These are phyloP conservation scores for Brachylomia viminalis DNA, from an alignment of 2,888 invertebrate genomes.

Conservation along the genomic window DNA sequence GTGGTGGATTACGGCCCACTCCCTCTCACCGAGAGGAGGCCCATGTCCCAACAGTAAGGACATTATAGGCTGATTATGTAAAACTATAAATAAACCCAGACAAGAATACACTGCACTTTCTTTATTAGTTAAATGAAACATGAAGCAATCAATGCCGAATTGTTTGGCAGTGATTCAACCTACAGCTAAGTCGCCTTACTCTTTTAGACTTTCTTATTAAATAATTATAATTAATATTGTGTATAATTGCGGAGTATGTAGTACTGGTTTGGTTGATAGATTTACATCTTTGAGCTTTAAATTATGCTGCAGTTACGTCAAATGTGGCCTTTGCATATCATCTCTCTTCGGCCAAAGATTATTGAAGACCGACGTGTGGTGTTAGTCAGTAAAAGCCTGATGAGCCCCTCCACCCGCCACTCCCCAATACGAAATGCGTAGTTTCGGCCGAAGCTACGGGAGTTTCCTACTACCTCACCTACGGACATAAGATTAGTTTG, in stretches of 20 bases:
- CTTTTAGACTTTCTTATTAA: constrained; percentile 19
- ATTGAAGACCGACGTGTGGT: too few relatives aligned
- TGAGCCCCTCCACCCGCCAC: neutral
- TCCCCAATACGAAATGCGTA: too few relatives aligned
- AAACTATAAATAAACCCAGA: neutral
- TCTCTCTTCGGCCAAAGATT: neutral
- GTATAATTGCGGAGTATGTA: neutral
- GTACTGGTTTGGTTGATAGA: neutral
- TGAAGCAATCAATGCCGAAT: neutral
- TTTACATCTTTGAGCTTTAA: neutral
- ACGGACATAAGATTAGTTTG: too few relatives aligned
- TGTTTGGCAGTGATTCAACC: constrained; percentile 18
- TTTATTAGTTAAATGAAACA: neutral
- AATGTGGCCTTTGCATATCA: neutral
- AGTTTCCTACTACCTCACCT: too few relatives aligned
- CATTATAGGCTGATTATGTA: too few relatives aligned
- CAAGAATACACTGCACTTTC: constrained; percentile 1
- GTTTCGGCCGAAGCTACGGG: too few relatives aligned
- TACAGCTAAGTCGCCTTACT: neutral
- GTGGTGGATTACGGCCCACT: too few relatives aligned
- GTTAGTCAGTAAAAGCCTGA: neutral
- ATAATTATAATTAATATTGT: constrained; percentile 14
- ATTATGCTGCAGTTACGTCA: neutral
- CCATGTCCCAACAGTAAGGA: too few relatives aligned
- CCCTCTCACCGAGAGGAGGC: too few relatives aligned